Base-by-base conservation (phyloP, 2,797 vertebrate species). In the Jordanella pulchra region DNA sequence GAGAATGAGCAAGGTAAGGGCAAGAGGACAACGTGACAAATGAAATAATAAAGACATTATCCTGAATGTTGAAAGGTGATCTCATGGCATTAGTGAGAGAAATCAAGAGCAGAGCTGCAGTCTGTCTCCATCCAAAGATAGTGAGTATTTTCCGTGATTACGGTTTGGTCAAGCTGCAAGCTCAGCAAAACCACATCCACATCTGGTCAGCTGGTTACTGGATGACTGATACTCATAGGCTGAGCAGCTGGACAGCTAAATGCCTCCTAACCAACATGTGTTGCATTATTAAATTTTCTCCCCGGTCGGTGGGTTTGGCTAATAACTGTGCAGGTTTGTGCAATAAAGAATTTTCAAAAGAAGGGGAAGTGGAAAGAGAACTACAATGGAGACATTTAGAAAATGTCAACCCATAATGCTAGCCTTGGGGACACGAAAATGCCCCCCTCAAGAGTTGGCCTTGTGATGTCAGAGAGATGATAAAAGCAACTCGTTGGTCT, bases 191-290 rank as follows among this genome's bases (percentile, higher is more conserved):
- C 91, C 91, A 78, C 90, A 89, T 77, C 75, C 82, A 87, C 88
- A 92, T 93, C 89, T 93, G 92, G 83, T 89, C 86, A 88, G 88
- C 73, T 74, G 84, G 82, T 85, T 89, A 90, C 69, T 89, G 84
- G 85, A 86, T 71, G 79, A 56, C 74, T 77, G 63, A 76, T 77
- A 75, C 83, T 87, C 78, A 84, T 78, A 69, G 30, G 5, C 30
- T 0, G 48, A 84, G 83, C 80, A 87, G 86, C 82, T 88, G 79
- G 77, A 82, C 74, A 70, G 56, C 75, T 76, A 77, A 88, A 80
- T 61, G 72, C 83, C 79, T 77, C 81, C 75, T 58, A 60, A 70
- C 84, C 45, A 65, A 88, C 71, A 84, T 81, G 65, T 81, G 71
- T 67, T 75, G 72, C 75, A 71, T 84, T 82, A 65, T 32, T 64